Conservation (phyloP, 2,797 vertebrate species). For the Paedocypris micromegethes region DNA sequence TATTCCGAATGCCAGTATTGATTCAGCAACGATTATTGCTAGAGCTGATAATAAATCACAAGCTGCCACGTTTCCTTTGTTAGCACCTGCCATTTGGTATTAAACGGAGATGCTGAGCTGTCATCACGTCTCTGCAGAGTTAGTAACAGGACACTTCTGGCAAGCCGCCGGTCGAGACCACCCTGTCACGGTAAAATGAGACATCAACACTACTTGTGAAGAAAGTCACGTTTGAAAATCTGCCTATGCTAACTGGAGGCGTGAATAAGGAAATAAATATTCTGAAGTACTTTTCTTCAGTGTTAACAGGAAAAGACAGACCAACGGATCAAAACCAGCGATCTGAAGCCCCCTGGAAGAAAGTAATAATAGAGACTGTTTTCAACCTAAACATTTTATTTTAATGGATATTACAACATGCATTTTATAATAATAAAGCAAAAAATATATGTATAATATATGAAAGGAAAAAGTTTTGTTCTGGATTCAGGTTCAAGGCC, state of each 20-base stretch:
- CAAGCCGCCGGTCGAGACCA: background rate
- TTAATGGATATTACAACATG: too few species aligned
- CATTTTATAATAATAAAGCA: too few species aligned
- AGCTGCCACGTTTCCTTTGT: slow-evolving; percentile 12
- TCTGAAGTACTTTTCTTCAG: slow-evolving; percentile 7
- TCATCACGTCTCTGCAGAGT: slow-evolving; percentile 14
- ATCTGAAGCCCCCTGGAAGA: background rate
- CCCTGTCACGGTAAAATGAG: slow-evolving; percentile 6
- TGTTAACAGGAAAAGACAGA: slow-evolving; percentile 17
- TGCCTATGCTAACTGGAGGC: background rate
- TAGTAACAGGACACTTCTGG: slow-evolving; percentile 10
- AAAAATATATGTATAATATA: too few species aligned
- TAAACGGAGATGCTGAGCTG: slow-evolving; percentile 12
- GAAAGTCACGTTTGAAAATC: background rate
- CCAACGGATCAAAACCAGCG: background rate
- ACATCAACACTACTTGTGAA: background rate
- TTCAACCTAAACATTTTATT: too few species aligned
- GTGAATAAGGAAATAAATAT: slow-evolving; percentile 29
- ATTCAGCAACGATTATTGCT: slow-evolving; percentile 1
- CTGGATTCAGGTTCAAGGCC: too few species aligned
- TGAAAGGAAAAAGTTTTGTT: too few species aligned
- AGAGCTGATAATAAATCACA: background rate
- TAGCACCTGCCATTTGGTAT: slow-evolving; percentile 14
- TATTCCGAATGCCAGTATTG: slow-evolving; percentile 1
- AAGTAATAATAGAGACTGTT: too few species aligned